Evolutionary conservation across 2,797 vertebrate genomes (phyloP).

Genomic region (Diplodus puntazzo): DNA sequence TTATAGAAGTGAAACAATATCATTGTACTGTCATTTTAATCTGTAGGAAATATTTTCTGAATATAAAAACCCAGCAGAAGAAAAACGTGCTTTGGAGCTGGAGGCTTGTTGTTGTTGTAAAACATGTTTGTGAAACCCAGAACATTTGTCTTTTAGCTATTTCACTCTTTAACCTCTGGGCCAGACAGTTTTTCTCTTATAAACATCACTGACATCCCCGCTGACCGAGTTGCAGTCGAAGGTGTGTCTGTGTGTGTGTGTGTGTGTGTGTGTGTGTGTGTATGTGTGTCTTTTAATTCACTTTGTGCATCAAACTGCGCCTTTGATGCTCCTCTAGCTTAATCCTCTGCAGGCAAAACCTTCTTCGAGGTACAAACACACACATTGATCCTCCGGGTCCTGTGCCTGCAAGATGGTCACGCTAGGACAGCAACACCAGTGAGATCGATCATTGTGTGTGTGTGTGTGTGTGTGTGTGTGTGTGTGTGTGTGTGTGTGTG

Average conservation of each 20-base stretch:
- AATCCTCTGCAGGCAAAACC: slow-evolving; percentile 72
- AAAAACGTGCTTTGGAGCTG: not conserved
- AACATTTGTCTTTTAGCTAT: slow-evolving; percentile 24
- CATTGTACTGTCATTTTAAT: not conserved
- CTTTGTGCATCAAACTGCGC: slow-evolving; percentile 67
- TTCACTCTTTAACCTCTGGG: slow-evolving; percentile 44
- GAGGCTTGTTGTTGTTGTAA: slow-evolving; percentile 24
- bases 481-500: slow-evolving; percentile 42
- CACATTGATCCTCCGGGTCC: slow-evolving; percentile 63
- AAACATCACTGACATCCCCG: slow-evolving; percentile 52
- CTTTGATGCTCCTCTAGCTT: slow-evolving; percentile 75
- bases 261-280: slow-evolving; percentile 45
- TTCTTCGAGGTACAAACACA: slow-evolving; percentile 44
- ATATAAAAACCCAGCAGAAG: not conserved
- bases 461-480: slow-evolving; percentile 24
- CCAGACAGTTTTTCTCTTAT: slow-evolving; percentile 37
- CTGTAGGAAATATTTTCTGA: not conserved
- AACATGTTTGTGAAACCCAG: slow-evolving; percentile 3
- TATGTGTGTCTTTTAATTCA: slow-evolving; percentile 65
- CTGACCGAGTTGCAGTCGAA: slow-evolving; percentile 55
- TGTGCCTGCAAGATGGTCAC: slow-evolving; percentile 68
- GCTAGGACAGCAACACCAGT: slow-evolving; percentile 61
- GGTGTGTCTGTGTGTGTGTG: slow-evolving; percentile 45
- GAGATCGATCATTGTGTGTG: slow-evolving; percentile 61
- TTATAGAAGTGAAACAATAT: not conserved